Percentiles rank a stretch among this genome's conserved stretches.
phyloP scores from a whole-genome alignment of 2,797 vertebrate species.

The Strix occidentalis region DNA sequence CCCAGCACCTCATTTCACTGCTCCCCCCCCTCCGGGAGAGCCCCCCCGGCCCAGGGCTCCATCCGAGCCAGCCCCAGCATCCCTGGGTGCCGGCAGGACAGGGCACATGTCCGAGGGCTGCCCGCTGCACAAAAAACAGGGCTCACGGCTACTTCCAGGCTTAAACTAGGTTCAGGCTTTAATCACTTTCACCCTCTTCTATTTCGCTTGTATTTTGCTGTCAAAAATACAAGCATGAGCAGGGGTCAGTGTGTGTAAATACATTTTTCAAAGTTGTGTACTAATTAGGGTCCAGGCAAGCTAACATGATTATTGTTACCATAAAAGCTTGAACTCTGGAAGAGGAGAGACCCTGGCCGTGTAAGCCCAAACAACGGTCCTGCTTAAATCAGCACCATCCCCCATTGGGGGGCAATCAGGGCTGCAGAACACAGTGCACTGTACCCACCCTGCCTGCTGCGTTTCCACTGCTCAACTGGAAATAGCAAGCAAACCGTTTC shows the following conservation, averaged over 20 bases:
- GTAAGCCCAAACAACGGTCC: not conserved
- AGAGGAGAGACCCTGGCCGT: not conserved
- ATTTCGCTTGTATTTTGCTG: not conserved
- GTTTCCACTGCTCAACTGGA: not conserved
- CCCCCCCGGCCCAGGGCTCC: rapidly evolving
- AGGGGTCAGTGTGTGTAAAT: not conserved
- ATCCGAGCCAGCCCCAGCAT: too few relatives aligned
- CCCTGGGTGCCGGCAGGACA: rapidly evolving
- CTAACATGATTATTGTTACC: not conserved
- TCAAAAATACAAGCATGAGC: not conserved
- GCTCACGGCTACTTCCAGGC: rapidly evolving
- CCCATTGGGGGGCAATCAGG: rapidly evolving
- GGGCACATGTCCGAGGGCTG: not conserved
- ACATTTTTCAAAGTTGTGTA: not conserved
- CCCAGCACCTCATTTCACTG: not conserved
- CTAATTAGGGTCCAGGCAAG: not conserved
- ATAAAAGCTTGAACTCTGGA: not conserved
- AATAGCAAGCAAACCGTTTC: not conserved
- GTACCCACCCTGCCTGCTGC: not conserved
- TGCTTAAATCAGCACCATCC: not conserved
- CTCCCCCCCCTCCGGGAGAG: rapidly evolving
- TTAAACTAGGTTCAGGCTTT: not conserved
- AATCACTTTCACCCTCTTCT: not conserved
- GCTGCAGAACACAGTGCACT: rapidly evolving
- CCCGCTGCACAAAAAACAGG: rapidly evolving